phyloP scores from a whole-genome alignment of 2,888 invertebrate species.

The Ochlodes sylvanus region DNA sequence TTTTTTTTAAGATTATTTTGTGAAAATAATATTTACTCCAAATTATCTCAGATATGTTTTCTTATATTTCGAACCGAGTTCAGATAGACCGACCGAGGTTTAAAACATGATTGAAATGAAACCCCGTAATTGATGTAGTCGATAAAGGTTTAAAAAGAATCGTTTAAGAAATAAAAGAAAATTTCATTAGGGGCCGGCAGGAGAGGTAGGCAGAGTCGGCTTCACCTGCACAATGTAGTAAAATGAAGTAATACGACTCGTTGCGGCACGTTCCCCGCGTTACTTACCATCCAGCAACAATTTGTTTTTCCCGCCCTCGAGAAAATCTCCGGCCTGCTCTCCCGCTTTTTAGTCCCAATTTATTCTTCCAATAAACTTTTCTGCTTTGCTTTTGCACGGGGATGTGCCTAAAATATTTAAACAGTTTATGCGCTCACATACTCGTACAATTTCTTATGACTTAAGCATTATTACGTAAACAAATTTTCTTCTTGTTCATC shows the following conservation, averaged over 20 bases:
- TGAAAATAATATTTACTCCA: no score
- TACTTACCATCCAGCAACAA: constrained; percentile 79
- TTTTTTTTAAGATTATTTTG: no score
- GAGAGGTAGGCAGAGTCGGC: constrained; percentile 44
- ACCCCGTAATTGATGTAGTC: constrained; percentile 19
- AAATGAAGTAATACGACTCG: constrained; percentile 75
- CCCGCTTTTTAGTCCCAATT: constrained; percentile 79
- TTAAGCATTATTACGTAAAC: constrained; percentile 38
- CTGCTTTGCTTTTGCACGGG: constrained; percentile 70
- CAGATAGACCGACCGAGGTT: not conserved
- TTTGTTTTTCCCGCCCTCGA: constrained; percentile 75
- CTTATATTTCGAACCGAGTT: no score
- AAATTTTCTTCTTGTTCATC: constrained; percentile 23
- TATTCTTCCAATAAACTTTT: constrained; percentile 78
- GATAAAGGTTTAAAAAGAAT: constrained; percentile 28
- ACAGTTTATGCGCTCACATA: constrained; percentile 69
- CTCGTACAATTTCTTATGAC: constrained; percentile 61
- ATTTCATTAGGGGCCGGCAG: constrained; percentile 56
- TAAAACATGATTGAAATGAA: constrained; percentile 17
- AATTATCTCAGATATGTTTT: no score
- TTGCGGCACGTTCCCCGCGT: constrained; percentile 73
- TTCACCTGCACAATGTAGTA: constrained; percentile 62
- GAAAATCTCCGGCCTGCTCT: constrained; percentile 70
- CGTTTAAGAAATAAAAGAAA: constrained; percentile 57
- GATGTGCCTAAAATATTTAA: constrained; percentile 77